phyloP scores from a whole-genome alignment of 2,888 invertebrate species.

The Octonoba sinensis region DNA sequence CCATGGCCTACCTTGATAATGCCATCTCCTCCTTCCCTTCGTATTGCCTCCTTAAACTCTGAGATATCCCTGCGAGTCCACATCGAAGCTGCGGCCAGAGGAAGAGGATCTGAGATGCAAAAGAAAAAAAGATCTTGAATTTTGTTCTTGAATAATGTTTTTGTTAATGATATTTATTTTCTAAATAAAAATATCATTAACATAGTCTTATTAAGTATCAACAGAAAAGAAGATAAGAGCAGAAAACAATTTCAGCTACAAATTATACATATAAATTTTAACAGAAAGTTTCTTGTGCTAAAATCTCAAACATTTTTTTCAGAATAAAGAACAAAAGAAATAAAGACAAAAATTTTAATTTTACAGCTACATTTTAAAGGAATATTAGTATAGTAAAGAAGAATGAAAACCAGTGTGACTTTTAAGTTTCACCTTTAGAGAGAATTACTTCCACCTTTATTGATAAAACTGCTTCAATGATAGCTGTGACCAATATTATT shows the following conservation, averaged over 20 bases:
- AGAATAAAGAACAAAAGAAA: no score
- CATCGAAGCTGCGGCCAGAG: conserved; percentile 82
- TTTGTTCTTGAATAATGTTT: neutral
- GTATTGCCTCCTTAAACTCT: conserved; percentile 90
- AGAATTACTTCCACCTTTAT: no score
- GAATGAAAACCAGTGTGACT: no score
- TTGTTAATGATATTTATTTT: neutral
- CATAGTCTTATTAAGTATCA: neutral
- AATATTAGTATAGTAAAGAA: no score
- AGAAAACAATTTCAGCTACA: neutral
- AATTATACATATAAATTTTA: no score
- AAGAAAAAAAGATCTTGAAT: neutral
- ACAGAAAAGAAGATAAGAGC: no score
- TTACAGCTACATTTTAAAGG: no score
- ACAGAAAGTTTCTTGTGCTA: neutral
- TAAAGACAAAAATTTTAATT: no score
- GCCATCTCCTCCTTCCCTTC: conserved; percentile 85
- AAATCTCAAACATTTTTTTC: neutral
- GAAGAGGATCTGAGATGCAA: conserved; percentile 35
- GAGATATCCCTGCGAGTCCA: conserved; percentile 93
- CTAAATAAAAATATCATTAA: neutral
- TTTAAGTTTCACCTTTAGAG: no score
- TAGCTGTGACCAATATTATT: no score
- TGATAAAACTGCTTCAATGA: no score
- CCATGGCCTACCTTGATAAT: conserved; percentile 95